Base-by-base conservation (phyloP, 2,797 vertebrate species). In the Sphenodon punctatus region DNA sequence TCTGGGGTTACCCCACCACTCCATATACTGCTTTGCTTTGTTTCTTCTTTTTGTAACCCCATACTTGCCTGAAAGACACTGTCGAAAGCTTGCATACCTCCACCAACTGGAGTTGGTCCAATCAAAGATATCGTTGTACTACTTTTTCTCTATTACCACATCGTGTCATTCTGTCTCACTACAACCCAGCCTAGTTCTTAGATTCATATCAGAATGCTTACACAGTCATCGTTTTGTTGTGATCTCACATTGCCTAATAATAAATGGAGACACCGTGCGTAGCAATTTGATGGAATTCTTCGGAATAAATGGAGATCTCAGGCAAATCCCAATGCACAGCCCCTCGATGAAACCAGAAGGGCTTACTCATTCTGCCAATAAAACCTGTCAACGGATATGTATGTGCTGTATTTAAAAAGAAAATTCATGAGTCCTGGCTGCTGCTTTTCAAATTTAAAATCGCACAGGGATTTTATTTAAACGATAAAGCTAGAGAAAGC, bases 271-370 rank as follows among this genome's bases (percentile, higher is more conserved):
- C n/a, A n/a, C n/a, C n/a, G n/a, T n/a, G 71, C 42, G 7, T 32
- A 76, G 6, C 55, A 51, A 70, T 78, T 38, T 34, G n/a, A 74
- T 13, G 11, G 65, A 89, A 86, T 83, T 66, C 23, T 48, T 48
- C 39, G 25, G n/a, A 7, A 64, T 12, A 3, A 7, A 38, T 7
- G 73, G 70, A 87, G 48, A 78, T 16, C 34, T 64, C 49, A 27
- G 36, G 42, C 8, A 60, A 4, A 14, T 56, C 68, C 38, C 63
- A 71, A 16, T 6, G n/a, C 8, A 45, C 43, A 81, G 80, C 32
- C 4, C 8, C 49, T n/a, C 39, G 61, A 80, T 70, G 46, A 88
- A 75, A 67, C 80, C 49, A 51, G 66, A 19, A 79, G 4, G 19
- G 3, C 43, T 78, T 66, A 67, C 46, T 75, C 39, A 63, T 71